phyloP scores from a whole-genome alignment of 1,140 invertebrate genomes.

The Euwallacea fornicatus region DNA sequence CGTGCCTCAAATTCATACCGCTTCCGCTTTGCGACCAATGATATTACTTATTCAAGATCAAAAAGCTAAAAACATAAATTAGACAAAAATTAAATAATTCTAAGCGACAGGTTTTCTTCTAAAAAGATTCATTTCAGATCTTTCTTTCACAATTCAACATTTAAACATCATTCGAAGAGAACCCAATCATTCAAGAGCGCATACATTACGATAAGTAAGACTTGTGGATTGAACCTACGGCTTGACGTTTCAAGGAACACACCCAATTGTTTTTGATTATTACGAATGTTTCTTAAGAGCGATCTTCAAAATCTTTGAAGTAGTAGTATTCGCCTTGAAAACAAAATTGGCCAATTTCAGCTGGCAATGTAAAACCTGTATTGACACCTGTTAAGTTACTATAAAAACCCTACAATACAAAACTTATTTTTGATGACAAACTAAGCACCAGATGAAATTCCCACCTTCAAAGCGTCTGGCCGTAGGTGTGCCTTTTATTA shows the following conservation, averaged over 20 bases:
- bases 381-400: too few species aligned
- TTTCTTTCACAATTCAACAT: constrained; percentile 2
- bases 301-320: too few species aligned
- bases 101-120: constrained; percentile 32
- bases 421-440: not conserved
- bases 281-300: not conserved
- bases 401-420: not conserved
- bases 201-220: constrained; percentile 29
- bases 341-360: too few species aligned
- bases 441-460: not conserved
- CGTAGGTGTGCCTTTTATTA: constrained; percentile 11
- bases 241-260: constrained; percentile 1
- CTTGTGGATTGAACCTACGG: constrained; percentile 7
- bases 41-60: constrained; percentile 6
- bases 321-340: too few species aligned
- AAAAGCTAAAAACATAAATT: constrained; percentile 29
- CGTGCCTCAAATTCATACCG: not conserved
- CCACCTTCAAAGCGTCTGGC: constrained; percentile 2
- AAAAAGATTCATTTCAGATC: constrained; percentile 11
- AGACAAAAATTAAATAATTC: constrained; percentile 12
- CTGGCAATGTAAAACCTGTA: too few species aligned
- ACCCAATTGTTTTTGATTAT: constrained; percentile 2
- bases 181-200: not conserved
- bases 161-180: constrained; percentile 9
- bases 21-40: not conserved